phyloP scores from a whole-genome alignment of 2,113 vertebrate species.

The Pristiophorus japonicus region DNA sequence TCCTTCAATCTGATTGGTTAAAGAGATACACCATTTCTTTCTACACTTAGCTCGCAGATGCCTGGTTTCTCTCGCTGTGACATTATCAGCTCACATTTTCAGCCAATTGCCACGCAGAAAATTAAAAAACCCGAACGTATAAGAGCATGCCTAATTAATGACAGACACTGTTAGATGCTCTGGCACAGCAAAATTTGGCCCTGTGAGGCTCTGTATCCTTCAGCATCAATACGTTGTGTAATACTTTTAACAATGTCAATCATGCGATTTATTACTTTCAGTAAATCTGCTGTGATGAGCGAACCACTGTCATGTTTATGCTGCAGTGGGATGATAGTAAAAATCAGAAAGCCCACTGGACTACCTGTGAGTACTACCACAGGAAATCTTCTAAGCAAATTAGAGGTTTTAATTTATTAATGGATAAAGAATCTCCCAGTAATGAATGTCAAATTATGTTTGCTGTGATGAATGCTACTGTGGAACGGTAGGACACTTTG shows the following conservation, averaged over 20 bases:
- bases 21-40: too few species aligned
- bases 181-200: neutral
- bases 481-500: neutral
- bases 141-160: neutral
- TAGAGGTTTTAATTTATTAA: neutral
- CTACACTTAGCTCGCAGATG: too few species aligned
- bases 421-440: neutral
- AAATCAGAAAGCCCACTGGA: neutral
- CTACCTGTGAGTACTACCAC: neutral
- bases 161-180: neutral
- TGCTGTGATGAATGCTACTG: neutral
- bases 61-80: too few species aligned
- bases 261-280: neutral
- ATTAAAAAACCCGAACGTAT: neutral
- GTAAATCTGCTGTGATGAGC: neutral
- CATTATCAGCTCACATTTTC: neutral
- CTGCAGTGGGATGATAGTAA: neutral
- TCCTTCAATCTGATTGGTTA: too few species aligned
- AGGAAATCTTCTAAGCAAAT: neutral
- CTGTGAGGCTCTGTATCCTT: neutral
- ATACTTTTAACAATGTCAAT: neutral
- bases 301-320: neutral
- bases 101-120: neutral
- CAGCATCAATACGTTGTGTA: neutral
- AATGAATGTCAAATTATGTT: neutral